Base-by-base conservation (phyloP, 1,140 invertebrate genomes). In the Drosophila guanche region DNA sequence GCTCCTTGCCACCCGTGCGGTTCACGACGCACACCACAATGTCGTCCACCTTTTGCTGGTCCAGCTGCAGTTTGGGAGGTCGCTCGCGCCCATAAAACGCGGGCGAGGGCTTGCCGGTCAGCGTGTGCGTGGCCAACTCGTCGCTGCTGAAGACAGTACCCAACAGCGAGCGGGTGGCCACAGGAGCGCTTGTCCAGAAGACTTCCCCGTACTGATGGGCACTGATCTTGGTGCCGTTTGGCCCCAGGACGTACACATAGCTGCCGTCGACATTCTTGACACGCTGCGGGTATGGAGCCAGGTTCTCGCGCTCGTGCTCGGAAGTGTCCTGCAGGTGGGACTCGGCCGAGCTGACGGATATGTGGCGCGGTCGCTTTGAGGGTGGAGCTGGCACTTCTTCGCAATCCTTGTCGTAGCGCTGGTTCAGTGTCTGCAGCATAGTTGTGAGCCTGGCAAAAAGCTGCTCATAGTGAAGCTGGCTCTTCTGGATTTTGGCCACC, bases 81-180 rank as follows among this genome's bases (percentile, higher is more conserved):
- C 90, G 65, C 42, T 84, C 81, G 0, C 89, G 62, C 2, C 85
- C 89, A 22, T 89, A 84, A 45, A 91, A 91, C 0, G 90, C 90
- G 0, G 92, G 91, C 3, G 91, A 92, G 0, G 90, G 92, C 56
- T 92, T 92, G 1, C 92, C 92, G 0, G 91, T 92, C 5, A 92
- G 59, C 0, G 88, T 91, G 57, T 92, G 91, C 5, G 91, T 91
- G 12, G 92, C 92, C 37, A 92, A 59, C 22, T 89, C 79, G 41
- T 91, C 78, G 40, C 81, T 72, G 51, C 50, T 73, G 53, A 92
- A 92, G 25, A 92, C 59, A 1, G 60, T 61, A 12, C 66, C 53
- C 4, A 92, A 59, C 0, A 92, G 69, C 16, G 81, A 80, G 23
- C 92, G 75, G 4, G 92, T 92, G 4, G 91, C 91, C 4, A 80